These are phyloP conservation scores for Mesocentrotus franciscanus DNA, from an alignment of 53 echinoderm and acorn worm species.

Conservation along the genomic window DNA sequence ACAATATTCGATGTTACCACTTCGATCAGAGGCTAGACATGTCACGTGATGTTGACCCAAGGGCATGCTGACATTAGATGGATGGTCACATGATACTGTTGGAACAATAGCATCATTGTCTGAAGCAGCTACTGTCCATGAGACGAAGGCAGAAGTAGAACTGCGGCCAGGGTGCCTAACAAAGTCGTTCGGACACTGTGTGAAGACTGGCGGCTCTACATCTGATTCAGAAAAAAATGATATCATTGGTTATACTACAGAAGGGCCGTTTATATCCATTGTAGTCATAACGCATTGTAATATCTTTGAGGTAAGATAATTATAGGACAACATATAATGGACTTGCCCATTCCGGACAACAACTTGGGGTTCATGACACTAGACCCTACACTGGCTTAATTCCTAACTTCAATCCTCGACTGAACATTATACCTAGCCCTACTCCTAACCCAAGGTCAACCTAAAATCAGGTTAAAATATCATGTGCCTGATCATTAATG, in stretches of 20 bases:
- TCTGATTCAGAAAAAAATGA: slow-evolving; percentile 28
- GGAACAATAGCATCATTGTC: slow-evolving; percentile 68
- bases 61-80: slow-evolving; percentile 17
- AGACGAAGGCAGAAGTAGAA: slow-evolving; percentile 21
- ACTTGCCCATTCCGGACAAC: too few species aligned
- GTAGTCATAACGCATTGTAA: too few species aligned
- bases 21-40: slow-evolving; percentile 67
- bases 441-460: too few species aligned
- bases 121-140: slow-evolving; percentile 41
- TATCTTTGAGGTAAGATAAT: too few species aligned
- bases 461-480: not conserved
- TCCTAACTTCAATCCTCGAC: too few species aligned
- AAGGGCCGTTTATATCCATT: not conserved
- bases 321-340: too few species aligned
- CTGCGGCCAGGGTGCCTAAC: slow-evolving; percentile 48
- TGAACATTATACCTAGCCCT: too few species aligned
- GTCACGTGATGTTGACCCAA: slow-evolving; percentile 57
- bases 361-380: too few species aligned
- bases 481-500: not conserved
- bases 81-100: slow-evolving; percentile 66
- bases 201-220: slow-evolving; percentile 51
- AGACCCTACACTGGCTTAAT: too few species aligned
- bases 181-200: slow-evolving; percentile 53
- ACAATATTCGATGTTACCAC: slow-evolving; percentile 66
- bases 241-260: not conserved